These are phyloP conservation scores for Sebastes oblongus DNA, from an alignment of 2,797 vertebrate species.

Conservation along the genomic window DNA sequence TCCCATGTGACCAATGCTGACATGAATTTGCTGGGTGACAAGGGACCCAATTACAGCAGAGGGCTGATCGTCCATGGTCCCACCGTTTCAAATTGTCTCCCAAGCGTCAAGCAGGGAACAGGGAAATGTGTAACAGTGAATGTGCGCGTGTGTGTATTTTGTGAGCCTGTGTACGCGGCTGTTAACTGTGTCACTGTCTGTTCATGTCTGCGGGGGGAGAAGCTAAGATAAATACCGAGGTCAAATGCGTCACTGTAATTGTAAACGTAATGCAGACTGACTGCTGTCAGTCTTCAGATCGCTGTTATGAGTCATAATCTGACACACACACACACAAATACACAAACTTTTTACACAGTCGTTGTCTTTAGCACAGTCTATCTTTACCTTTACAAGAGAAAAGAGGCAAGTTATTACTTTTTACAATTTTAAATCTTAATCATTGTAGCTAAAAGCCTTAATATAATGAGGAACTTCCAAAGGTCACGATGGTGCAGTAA, in stretches of 20 bases:
- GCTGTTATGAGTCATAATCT: slow-evolving; percentile 21
- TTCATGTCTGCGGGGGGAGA: slow-evolving; percentile 30
- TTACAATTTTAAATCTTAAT: slow-evolving; percentile 44
- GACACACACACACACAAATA: not conserved
- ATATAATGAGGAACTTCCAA: slow-evolving; percentile 53
- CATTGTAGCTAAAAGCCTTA: slow-evolving; percentile 24
- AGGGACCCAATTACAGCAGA: slow-evolving; percentile 82
- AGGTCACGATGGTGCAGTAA: slow-evolving; percentile 36
- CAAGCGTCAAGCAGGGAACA: slow-evolving; percentile 37
- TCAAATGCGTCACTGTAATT: slow-evolving; percentile 60
- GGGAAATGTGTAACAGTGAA: slow-evolving; percentile 14
- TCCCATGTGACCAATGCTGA: slow-evolving; percentile 76
- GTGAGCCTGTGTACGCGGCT: slow-evolving; percentile 18
- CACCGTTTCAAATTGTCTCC: slow-evolving; percentile 71
- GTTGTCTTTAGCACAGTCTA: not conserved
- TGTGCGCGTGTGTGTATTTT: not conserved
- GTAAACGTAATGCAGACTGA: slow-evolving; percentile 61
- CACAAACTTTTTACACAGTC: not conserved
- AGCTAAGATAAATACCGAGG: slow-evolving; percentile 63
- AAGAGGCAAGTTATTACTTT: not conserved
- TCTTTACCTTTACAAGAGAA: not conserved
- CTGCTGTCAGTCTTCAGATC: slow-evolving; percentile 59
- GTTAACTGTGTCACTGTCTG: slow-evolving; percentile 58
- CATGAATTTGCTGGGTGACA: slow-evolving; percentile 79
- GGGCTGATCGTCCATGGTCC: slow-evolving; percentile 65